Evolutionary conservation across 1,140 invertebrate genomes (phyloP), one percentile per base, ranked within the genome.

Genomic region (Musca vetustissima): DNA sequence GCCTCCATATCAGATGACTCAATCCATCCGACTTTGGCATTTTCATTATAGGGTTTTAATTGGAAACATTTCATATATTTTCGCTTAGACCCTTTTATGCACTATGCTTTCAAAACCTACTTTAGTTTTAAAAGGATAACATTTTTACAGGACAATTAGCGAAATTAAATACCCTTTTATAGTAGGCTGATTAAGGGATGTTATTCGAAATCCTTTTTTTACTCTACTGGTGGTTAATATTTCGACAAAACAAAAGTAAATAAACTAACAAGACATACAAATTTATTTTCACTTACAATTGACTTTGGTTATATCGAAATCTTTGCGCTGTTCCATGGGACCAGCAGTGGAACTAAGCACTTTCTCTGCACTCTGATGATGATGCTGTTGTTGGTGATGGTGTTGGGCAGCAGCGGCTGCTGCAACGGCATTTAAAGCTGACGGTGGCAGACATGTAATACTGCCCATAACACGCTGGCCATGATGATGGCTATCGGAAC

Each of bases 291-390:
- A 80, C 78, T 80, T 71, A 80, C 78, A 76, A 78, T 80, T 80
- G 25, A 80, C 76, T 80, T 80, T 80, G 71, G 78, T 73, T 65
- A 80, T 71, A 66, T 80, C 78, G 61, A 80, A 80, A 52, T 80
- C 70, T 32, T 79, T 72, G 53, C 78, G 73, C 55, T 74, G 73
- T 47, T 80, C 78, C 68, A 72, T 76, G 69, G 17, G 47, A 14
- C 32, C 57, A 52, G 69, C 57, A 43, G 78, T 21, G 64, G 79
- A 69, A 47, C 32, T 28, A n/a, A 70, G 22, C 43, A 67, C 17
- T 36, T 61, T 61, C 17, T 61, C 57, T 79, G 68, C 79, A 73
- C 11, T 72, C 72, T 71, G 52, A 61, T 36, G 57, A 14, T 61
- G 36, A 76, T 36, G 24, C 43, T 50, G 25, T 17, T 68, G 78